A percentile compares a stretch with the other conserved stretches of the same genome.
Evolutionary conservation across 2,797 vertebrate genomes (phyloP).

Genomic region (Ceyx erithaca): DNA sequence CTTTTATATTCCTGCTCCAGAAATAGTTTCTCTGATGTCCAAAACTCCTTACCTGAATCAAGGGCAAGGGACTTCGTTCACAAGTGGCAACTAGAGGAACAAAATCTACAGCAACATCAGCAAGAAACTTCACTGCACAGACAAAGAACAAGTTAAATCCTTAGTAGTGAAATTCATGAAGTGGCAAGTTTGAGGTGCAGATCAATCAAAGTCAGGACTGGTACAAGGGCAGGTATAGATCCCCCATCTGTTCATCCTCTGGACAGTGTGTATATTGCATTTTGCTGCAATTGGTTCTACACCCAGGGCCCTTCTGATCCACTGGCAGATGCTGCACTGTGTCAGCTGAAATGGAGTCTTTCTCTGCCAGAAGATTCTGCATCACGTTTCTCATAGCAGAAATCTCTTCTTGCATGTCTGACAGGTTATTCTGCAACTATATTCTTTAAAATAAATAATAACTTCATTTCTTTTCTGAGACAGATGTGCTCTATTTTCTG

Average conservation of each 20-base stretch:
- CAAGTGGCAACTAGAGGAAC: not conserved
- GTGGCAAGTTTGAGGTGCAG: constrained; percentile 2
- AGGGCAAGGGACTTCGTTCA: not conserved
- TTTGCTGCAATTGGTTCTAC: not conserved
- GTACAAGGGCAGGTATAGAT: constrained; percentile 28
- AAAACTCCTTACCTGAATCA: not conserved
- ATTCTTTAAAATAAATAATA: not conserved
- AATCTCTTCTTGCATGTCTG: not conserved
- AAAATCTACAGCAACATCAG: not conserved
- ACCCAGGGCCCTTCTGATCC: not conserved
- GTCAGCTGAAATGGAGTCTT: constrained; percentile 19
- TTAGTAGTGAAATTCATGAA: constrained; percentile 38
- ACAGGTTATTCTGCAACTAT: not conserved
- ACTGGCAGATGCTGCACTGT: not conserved
- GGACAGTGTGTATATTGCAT: not conserved
- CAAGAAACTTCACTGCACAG: constrained; percentile 22
- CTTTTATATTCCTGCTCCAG: not conserved
- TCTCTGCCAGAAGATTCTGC: not conserved
- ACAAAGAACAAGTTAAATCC: constrained; percentile 28
- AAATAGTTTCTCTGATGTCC: not conserved
- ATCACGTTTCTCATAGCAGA: not conserved
- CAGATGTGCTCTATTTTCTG: not conserved
- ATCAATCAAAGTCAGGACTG: constrained; percentile 50
- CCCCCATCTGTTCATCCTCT: not conserved
- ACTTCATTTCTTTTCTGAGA: not conserved